These are phyloP conservation scores for Sinonovacula constricta DNA, from an alignment of 1,140 invertebrate species.

Conservation along the genomic window DNA sequence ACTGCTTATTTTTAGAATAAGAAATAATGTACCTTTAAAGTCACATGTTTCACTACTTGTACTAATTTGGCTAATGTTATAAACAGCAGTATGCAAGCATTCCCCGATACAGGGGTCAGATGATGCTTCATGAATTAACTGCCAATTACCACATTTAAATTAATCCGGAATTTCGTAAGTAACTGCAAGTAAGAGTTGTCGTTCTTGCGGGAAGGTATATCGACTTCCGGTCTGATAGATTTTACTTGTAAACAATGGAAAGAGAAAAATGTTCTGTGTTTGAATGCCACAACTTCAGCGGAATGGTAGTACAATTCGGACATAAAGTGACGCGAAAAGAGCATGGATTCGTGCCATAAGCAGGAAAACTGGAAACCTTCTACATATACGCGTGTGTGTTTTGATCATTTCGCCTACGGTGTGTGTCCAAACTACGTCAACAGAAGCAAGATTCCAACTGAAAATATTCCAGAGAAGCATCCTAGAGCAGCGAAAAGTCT, in stretches of 20 bases:
- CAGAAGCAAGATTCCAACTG: background rate
- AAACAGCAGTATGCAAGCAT: no score
- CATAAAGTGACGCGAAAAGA: background rate
- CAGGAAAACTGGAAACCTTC: background rate
- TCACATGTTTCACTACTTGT: no score
- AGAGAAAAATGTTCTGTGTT: background rate
- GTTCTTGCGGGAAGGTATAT: conserved; percentile 7
- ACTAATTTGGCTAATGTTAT: no score
- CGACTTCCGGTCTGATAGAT: conserved; percentile 2
- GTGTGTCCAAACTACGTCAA: background rate
- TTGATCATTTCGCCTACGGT: background rate
- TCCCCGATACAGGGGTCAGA: no score
- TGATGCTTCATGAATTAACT: no score
- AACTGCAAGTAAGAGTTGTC: background rate
- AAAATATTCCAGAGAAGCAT: no score
- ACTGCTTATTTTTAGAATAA: no score
- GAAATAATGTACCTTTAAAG: no score
- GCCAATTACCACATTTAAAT: no score
- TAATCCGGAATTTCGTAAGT: conserved; percentile 8
- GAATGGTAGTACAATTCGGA: background rate
- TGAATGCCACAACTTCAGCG: conserved; percentile 1
- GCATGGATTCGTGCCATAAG: background rate
- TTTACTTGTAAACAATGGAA: conserved; percentile 4
- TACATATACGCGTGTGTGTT: no score
- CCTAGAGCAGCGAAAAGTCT: no score